These are phyloP conservation scores for Aricia agestis DNA, from an alignment of 1,140 invertebrate genomes.

Conservation along the genomic window DNA sequence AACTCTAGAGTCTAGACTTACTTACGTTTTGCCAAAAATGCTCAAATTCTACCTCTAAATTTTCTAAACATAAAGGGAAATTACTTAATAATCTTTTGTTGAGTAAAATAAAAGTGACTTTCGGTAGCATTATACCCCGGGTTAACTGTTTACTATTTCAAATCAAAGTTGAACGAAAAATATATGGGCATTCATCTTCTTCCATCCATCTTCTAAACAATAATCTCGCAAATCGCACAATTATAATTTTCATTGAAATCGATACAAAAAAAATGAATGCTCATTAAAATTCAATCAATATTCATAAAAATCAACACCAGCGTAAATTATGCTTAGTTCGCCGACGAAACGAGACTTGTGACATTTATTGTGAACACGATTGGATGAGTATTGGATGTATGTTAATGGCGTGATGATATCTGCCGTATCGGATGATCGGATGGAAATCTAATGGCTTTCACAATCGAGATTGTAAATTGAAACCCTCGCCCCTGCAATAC, in stretches of 20 bases:
- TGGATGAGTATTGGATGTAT: neutral
- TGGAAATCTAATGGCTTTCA: neutral
- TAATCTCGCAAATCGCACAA: neutral
- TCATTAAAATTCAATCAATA: neutral
- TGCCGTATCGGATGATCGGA: neutral
- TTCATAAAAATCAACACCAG: neutral
- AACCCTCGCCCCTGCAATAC: neutral
- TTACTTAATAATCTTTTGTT: no score
- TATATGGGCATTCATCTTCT: no score
- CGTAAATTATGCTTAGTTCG: neutral
- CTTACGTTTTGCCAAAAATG: neutral
- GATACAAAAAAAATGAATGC: neutral
- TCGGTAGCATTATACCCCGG: no score
- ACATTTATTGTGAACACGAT: neutral
- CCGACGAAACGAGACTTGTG: neutral
- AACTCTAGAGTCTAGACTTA: no score
- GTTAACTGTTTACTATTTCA: no score
- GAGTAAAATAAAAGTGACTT: no score
- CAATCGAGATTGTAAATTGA: slow-evolving; percentile 3
- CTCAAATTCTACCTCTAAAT: no score
- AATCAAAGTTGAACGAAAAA: no score
- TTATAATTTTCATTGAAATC: neutral
- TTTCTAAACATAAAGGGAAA: no score
- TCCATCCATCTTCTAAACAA: no score
- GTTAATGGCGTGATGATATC: neutral